A percentile compares a stretch with the other conserved stretches of the same genome.
Evolutionary conservation across 2,797 vertebrate genomes (phyloP).

Genomic region (Lagorchestes hirsutus): DNA sequence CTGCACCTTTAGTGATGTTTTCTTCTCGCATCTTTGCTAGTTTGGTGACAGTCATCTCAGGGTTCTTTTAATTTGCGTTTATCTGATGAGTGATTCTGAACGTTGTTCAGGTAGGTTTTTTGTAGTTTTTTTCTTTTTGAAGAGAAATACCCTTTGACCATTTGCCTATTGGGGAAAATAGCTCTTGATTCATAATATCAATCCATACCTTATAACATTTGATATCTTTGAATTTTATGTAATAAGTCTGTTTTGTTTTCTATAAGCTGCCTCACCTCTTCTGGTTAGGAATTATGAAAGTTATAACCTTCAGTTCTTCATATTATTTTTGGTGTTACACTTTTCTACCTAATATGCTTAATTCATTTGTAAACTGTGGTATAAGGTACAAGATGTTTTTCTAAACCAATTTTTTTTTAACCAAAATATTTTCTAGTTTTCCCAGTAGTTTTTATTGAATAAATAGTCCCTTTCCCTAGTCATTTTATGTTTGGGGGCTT

Average conservation of each 20-base stretch:
- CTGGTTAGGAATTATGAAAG: background rate
- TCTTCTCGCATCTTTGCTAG: background rate
- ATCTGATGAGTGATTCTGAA: background rate
- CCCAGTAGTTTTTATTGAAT: background rate
- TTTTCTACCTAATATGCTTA: background rate
- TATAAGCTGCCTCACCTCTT: background rate
- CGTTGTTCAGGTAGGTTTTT: background rate
- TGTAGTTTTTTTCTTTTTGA: background rate
- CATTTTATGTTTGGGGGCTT: background rate
- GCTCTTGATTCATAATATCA: background rate
- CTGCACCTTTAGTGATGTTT: background rate
- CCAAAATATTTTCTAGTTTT: background rate
- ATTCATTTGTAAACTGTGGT: background rate
- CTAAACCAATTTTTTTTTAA: background rate
- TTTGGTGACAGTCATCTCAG: background rate
- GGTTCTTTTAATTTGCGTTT: background rate
- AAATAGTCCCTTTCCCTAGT: background rate
- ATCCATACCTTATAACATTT: background rate
- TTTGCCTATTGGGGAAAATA: background rate
- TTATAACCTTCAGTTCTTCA: background rate
- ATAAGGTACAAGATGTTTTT: background rate
- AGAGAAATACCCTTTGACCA: background rate
- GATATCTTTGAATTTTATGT: background rate
- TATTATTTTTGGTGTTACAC: background rate
- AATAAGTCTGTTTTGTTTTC: background rate